These are phyloP conservation scores for Pipistrellus nathusii DNA, from an alignment of 2,797 vertebrate genomes.

Conservation along the genomic window DNA sequence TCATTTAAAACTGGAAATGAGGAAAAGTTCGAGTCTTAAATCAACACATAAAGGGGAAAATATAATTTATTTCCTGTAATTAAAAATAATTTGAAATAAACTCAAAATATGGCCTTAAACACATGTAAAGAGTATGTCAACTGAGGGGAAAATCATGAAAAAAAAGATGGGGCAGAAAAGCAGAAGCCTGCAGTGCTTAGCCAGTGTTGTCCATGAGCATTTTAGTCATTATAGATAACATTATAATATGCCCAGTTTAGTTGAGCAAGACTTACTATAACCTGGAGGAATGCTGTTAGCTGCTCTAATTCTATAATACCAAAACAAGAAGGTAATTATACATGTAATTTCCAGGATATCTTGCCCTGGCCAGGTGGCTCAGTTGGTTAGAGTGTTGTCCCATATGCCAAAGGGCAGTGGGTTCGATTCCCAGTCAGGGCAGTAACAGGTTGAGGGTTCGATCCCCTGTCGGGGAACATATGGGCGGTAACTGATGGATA, in stretches of 20 bases:
- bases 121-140: background rate
- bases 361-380: no score
- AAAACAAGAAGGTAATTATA: background rate
- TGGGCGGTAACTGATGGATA: no score
- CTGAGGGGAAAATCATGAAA: background rate
- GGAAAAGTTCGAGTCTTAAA: background rate
- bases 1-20: background rate
- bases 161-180: background rate
- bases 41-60: background rate
- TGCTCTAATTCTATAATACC: background rate
- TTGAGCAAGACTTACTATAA: background rate
- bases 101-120: background rate
- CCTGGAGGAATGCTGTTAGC: background rate
- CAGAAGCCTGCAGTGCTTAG: background rate
- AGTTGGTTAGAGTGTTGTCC: no score
- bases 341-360: background rate
- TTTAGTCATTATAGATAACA: background rate
- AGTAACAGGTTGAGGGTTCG: no score
- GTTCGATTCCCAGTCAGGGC: no score
- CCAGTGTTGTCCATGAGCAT: background rate
- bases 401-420: no score
- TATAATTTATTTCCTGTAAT: background rate
- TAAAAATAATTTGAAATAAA: background rate
- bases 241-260: background rate
- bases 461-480: no score